Evolutionary conservation across 2,797 vertebrate genomes (phyloP).

Genomic region (Danio kyathit): DNA sequence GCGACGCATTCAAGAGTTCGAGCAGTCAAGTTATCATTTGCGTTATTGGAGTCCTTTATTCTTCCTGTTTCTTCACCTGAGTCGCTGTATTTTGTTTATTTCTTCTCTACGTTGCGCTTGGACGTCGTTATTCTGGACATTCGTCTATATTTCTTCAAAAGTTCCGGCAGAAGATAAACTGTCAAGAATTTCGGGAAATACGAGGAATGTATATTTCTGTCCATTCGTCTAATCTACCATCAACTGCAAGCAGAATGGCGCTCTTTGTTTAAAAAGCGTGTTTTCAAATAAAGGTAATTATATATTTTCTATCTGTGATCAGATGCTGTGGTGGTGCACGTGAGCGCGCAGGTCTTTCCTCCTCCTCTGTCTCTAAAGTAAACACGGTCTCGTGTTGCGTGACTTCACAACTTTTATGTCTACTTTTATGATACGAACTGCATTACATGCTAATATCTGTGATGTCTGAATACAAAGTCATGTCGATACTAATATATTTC

Average conservation of each 20-base stretch:
- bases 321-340: slow-evolving; percentile 11
- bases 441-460: not conserved
- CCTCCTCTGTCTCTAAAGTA: slow-evolving; percentile 1
- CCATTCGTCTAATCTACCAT: slow-evolving; percentile 10
- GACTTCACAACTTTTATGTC: not conserved
- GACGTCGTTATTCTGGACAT: slow-evolving; percentile 5
- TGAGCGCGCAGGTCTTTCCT: slow-evolving; percentile 25
- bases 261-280: not conserved
- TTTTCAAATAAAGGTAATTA: slow-evolving; percentile 45
- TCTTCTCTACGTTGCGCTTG: slow-evolving; percentile 10
- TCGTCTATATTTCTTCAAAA: not conserved
- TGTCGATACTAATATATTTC: not conserved
- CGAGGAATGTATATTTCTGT: slow-evolving; percentile 13
- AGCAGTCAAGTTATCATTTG: slow-evolving; percentile 46
- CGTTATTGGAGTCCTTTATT: slow-evolving; percentile 33
- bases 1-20: slow-evolving; percentile 42
- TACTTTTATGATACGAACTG: not conserved
- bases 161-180: slow-evolving; percentile 17
- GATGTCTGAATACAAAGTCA: not conserved
- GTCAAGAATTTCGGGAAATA: slow-evolving; percentile 24
- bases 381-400: slow-evolving; percentile 25
- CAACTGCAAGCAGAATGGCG: slow-evolving; percentile 35
- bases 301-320: not conserved
- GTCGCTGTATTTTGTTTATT: slow-evolving; percentile 13
- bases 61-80: slow-evolving; percentile 23